These are phyloP conservation scores for Poliocrania exsul DNA, from an alignment of 2,797 vertebrate genomes.

Conservation along the genomic window DNA sequence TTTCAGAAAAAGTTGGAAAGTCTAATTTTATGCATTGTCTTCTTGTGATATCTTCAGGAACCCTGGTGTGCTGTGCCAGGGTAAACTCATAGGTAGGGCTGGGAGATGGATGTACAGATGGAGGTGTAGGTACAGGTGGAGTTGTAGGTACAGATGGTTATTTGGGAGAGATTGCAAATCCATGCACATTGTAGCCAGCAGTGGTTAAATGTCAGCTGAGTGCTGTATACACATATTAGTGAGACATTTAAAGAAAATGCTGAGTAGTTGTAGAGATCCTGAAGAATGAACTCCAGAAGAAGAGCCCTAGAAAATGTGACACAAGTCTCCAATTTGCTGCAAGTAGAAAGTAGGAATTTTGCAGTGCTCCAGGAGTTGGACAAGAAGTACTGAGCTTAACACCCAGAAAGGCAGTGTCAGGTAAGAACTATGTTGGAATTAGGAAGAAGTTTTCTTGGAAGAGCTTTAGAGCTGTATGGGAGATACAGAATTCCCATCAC, in stretches of 20 bases:
- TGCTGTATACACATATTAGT: fast-evolving
- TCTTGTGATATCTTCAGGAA: neutral
- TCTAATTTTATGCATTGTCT: neutral
- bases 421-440: neutral
- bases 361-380: neutral
- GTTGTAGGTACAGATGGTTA: neutral
- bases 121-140: neutral
- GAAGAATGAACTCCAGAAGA: neutral
- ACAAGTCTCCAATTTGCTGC: neutral
- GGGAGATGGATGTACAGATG: neutral
- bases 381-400: neutral
- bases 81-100: neutral
- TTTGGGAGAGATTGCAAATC: neutral
- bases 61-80: neutral
- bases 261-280: neutral
- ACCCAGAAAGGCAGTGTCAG: neutral
- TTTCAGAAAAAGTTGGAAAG: neutral
- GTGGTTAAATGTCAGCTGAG: neutral
- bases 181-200: neutral
- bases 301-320: neutral
- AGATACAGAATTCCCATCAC: neutral
- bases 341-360: neutral
- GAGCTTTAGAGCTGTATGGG: neutral
- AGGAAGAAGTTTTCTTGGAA: neutral
- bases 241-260: neutral